Conservation (phyloP, 2,888 invertebrate genomes). For the Lapara coniferarum region DNA sequence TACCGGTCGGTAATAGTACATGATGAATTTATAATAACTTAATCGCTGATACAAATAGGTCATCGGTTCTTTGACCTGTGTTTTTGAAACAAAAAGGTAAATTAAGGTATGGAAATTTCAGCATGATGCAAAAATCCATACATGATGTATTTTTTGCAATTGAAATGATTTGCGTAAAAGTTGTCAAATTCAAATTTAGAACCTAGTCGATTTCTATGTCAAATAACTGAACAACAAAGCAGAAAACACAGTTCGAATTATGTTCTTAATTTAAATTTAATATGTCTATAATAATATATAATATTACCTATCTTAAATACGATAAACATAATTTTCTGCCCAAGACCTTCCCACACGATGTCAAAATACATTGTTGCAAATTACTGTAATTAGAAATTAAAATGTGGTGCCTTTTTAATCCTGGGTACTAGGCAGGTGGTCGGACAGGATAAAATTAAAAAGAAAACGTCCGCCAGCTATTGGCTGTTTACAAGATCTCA, state of each 20-base stretch:
- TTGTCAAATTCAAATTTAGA: no score
- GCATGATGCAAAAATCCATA: no score
- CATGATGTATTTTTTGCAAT: no score
- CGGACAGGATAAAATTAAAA: background rate
- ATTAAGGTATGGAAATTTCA: no score
- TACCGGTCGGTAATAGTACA: background rate
- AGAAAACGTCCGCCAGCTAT: background rate
- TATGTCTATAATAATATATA: no score
- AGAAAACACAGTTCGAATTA: no score
- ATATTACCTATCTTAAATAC: no score
- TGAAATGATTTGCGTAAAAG: background rate
- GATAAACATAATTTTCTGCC: background rate
- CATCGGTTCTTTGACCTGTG: no score
- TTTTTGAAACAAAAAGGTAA: no score
- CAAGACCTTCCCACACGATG: background rate
- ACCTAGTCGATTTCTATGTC: no score
- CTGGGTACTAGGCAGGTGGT: background rate
- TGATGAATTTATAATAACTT: conserved; percentile 18
- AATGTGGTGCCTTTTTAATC: background rate
- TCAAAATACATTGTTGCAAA: background rate
- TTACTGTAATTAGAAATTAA: conserved; percentile 1
- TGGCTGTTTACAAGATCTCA: background rate
- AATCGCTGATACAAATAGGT: background rate
- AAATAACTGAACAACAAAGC: no score
- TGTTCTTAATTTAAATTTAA: no score